Evolutionary conservation across 2,113 vertebrate species (phyloP).

Genomic region (Apodemus speciosus): DNA sequence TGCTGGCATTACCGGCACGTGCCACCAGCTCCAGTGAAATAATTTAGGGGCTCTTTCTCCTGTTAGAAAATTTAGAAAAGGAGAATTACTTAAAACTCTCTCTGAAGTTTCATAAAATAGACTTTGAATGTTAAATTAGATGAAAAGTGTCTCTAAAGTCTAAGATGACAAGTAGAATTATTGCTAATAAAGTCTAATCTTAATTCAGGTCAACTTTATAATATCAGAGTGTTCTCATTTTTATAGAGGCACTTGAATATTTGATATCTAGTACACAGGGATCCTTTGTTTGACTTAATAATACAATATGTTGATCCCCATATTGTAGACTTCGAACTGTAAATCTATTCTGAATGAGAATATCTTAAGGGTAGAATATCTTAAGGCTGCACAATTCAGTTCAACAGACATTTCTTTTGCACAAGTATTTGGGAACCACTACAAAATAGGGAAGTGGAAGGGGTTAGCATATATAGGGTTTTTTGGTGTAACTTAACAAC

Average conservation of each 20-base stretch:
- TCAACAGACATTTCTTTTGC: constrained; percentile 18
- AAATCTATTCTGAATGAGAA: constrained; percentile 38
- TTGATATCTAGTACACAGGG: background rate
- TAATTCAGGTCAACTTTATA: constrained; percentile 49
- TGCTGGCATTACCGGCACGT: background rate
- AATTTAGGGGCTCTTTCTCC: constrained; percentile 2
- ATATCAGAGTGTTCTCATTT: constrained; percentile 50
- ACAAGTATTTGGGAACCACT: background rate
- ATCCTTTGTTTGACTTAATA: constrained; percentile 17
- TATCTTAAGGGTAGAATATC: background rate
- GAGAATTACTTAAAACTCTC: constrained; percentile 53
- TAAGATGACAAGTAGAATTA: constrained; percentile 46
- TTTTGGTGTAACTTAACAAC: background rate
- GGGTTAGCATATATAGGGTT: background rate
- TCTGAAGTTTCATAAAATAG: constrained; percentile 33
- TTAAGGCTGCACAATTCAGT: background rate
- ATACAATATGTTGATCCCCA: constrained; percentile 13
- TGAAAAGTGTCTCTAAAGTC: constrained; percentile 26
- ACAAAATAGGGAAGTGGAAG: background rate
- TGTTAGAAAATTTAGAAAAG: constrained; percentile 41
- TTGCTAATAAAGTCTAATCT: constrained; percentile 59
- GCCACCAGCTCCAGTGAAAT: background rate
- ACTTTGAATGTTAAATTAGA: constrained; percentile 57
- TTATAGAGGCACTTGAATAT: constrained; percentile 41
- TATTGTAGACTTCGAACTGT: background rate